Evolutionary conservation across 2,113 vertebrate genomes (phyloP).

Genomic region (Phodopus roborovskii): DNA sequence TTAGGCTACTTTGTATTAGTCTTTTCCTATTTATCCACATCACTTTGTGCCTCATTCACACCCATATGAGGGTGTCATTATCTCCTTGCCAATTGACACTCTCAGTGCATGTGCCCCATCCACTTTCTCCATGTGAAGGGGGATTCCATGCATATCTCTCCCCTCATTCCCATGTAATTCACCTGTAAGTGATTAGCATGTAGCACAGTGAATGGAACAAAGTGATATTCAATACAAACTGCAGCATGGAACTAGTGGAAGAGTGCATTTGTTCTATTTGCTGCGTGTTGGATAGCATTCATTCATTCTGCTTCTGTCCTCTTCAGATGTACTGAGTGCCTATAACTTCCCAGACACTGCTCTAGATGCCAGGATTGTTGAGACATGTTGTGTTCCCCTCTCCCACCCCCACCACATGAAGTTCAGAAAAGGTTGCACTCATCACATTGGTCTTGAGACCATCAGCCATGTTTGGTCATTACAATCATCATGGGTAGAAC

Average conservation of each 20-base stretch:
- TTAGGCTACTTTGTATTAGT: not conserved
- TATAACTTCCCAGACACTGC: not conserved
- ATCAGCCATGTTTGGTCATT: not conserved
- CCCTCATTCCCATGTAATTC: not conserved
- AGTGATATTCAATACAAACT: not conserved
- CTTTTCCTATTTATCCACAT: not conserved
- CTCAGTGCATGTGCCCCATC: not conserved
- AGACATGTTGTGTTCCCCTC: not conserved
- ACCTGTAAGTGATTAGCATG: not conserved
- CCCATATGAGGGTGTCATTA: accelerated
- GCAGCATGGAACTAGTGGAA: not conserved
- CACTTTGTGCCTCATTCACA: not conserved
- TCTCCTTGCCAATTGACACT: not conserved
- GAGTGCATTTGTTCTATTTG: not conserved
- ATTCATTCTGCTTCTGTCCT: not conserved
- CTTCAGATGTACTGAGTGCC: not conserved
- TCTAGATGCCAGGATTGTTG: not conserved
- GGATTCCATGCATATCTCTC: not conserved
- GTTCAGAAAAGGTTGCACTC: not conserved
- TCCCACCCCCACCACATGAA: not conserved
- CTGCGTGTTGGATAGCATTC: not conserved
- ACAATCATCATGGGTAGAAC: not conserved
- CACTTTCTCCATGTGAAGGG: not conserved
- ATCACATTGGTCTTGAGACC: not conserved
- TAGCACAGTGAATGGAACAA: not conserved